These are phyloP conservation scores for Meteorus cinctellus DNA, from an alignment of 2,888 invertebrate genomes.

Conservation along the genomic window DNA sequence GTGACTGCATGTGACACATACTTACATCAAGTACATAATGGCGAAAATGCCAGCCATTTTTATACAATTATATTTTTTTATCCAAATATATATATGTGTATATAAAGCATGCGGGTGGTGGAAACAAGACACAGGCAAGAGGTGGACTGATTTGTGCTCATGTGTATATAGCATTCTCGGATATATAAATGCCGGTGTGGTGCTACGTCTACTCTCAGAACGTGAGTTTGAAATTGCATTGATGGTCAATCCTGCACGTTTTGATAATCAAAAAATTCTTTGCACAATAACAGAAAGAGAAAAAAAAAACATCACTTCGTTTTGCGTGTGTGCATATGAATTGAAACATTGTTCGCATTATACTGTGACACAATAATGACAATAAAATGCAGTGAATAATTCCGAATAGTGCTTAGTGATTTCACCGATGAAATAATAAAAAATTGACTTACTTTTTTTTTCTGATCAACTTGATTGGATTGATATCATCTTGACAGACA, in stretches of 20 bases:
- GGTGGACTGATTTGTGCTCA: neutral
- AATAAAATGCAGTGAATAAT: neutral
- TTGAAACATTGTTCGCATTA: neutral
- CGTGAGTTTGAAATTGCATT: neutral
- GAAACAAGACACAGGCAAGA: constrained; percentile 15
- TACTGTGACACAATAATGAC: neutral
- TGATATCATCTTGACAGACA: neutral
- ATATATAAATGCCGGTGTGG: constrained; percentile 29
- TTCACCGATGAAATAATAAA: neutral
- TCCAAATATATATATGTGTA: neutral
- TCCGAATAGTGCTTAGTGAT: neutral
- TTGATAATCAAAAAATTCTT: neutral
- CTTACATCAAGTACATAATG: neutral
- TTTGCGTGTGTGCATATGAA: neutral
- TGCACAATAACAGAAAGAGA: neutral
- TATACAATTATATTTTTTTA: neutral
- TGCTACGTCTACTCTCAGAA: constrained; percentile 26
- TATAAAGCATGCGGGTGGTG: neutral
- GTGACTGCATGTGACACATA: neutral
- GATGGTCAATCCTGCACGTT: constrained; percentile 15
- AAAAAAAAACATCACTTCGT: neutral
- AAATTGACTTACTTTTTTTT: neutral
- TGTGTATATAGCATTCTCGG: constrained; percentile 3
- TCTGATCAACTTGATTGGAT: neutral
- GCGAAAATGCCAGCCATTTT: neutral